A percentile compares a stretch with the other conserved stretches of the same genome.
Conservation (phyloP, 2,797 vertebrate genomes). For the Thamnophis elegans region DNA sequence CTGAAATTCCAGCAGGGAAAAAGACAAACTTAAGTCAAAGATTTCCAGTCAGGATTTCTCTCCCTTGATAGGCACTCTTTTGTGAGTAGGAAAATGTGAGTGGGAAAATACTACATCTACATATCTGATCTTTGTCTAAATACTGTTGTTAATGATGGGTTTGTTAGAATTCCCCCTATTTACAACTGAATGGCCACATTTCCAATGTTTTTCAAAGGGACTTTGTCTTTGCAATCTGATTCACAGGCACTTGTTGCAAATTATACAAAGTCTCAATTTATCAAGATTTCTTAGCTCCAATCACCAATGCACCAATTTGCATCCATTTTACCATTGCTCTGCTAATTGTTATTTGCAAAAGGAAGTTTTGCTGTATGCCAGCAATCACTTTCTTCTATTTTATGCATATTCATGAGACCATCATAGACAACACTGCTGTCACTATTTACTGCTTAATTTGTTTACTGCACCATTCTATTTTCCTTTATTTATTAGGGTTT, state of each 20-base stretch:
- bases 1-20: background rate
- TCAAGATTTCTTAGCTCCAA: slow-evolving; percentile 40
- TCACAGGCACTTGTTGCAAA: slow-evolving; percentile 15
- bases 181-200: background rate
- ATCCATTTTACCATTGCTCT: slow-evolving; percentile 44
- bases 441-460: slow-evolving; percentile 50
- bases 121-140: background rate
- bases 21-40: background rate
- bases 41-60: background rate
- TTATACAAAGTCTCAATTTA: slow-evolving; percentile 37
- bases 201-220: slow-evolving; percentile 17
- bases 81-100: background rate
- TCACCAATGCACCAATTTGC: slow-evolving; percentile 38
- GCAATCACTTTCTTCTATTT: slow-evolving; percentile 40
- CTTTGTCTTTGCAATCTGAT: slow-evolving; percentile 24
- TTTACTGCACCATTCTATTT: slow-evolving; percentile 38
- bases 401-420: slow-evolving; percentile 58
- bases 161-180: slow-evolving; percentile 5
- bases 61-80: background rate
- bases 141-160: background rate
- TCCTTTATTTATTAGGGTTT: slow-evolving; percentile 33
- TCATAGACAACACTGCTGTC: slow-evolving; percentile 30
- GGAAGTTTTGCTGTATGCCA: slow-evolving; percentile 25
- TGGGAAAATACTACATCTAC: background rate
- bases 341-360: slow-evolving; percentile 58